Conservation (phyloP, 2,888 invertebrate genomes). For the Invenusta paracnida region DNA sequence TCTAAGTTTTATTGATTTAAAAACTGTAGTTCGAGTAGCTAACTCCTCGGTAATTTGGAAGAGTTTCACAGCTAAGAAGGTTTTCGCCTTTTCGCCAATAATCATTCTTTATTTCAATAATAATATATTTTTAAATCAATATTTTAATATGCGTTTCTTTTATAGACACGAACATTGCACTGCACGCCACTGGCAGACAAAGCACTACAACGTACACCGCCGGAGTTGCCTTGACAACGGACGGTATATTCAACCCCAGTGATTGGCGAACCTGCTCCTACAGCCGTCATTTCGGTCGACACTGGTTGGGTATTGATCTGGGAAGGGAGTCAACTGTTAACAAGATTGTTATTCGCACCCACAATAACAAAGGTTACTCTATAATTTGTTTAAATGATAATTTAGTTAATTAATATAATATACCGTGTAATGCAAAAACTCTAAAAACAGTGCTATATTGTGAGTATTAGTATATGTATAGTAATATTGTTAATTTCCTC, state of each 20-base stretch:
- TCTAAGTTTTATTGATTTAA: no score
- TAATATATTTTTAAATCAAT: no score
- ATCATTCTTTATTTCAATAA: no score
- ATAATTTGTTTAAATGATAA: not conserved
- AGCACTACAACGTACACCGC: not conserved
- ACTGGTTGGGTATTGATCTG: not conserved
- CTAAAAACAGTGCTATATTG: not conserved
- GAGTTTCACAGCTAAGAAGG: no score
- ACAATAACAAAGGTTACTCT: not conserved
- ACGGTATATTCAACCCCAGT: not conserved
- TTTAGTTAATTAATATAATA: not conserved
- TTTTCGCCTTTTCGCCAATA: no score
- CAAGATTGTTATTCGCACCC: not conserved
- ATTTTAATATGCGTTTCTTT: no score
- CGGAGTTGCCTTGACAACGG: not conserved
- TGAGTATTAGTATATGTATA: not conserved
- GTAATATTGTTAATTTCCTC: not conserved
- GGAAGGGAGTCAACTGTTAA: not conserved
- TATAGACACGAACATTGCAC: not conserved
- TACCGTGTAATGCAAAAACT: no score
- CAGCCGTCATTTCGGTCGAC: not conserved
- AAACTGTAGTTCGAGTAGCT: no score
- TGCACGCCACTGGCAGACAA: not conserved
- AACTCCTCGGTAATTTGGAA: no score
- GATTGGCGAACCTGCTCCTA: not conserved